Evolutionary conservation across 2,888 invertebrate species (phyloP).

Genomic region (Beris morrisii): DNA sequence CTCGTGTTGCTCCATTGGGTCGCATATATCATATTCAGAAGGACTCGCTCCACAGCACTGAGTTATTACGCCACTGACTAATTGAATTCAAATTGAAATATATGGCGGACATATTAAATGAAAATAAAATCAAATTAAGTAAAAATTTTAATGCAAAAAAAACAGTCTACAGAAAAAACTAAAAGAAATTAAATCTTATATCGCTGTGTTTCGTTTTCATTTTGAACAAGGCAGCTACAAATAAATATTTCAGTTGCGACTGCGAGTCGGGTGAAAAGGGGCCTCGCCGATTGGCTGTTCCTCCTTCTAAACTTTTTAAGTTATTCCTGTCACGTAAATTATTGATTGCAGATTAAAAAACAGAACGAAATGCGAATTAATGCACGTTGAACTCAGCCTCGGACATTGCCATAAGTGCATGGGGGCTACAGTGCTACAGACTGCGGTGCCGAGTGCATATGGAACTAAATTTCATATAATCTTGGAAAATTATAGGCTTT

Average conservation of each 20-base stretch:
- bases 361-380: slow-evolving; percentile 30
- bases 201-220: no score
- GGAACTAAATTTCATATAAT: slow-evolving; percentile 36
- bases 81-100: slow-evolving; percentile 31
- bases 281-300: slow-evolving; percentile 12
- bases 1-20: slow-evolving; percentile 22
- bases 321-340: slow-evolving; percentile 40
- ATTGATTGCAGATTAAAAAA: slow-evolving; percentile 39
- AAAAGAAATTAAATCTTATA: no score
- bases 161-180: no score
- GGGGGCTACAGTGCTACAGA: neutral
- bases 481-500: slow-evolving; percentile 38
- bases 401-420: neutral
- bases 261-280: neutral
- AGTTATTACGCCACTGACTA: slow-evolving; percentile 16
- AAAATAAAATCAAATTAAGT: neutral
- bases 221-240: neutral
- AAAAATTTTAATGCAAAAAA: no score
- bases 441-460: slow-evolving; percentile 26
- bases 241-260: neutral
- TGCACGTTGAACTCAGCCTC: slow-evolving; percentile 11
- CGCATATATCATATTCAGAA: slow-evolving; percentile 15
- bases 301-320: slow-evolving; percentile 27
- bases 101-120: slow-evolving; percentile 26
- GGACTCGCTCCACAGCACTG: slow-evolving; percentile 1